Evolutionary conservation across 30 jellyfish, hydroid and myxozoan species (phyloP), one percentile per base, ranked within the genome.

Genomic region (Morbakka virulenta): DNA sequence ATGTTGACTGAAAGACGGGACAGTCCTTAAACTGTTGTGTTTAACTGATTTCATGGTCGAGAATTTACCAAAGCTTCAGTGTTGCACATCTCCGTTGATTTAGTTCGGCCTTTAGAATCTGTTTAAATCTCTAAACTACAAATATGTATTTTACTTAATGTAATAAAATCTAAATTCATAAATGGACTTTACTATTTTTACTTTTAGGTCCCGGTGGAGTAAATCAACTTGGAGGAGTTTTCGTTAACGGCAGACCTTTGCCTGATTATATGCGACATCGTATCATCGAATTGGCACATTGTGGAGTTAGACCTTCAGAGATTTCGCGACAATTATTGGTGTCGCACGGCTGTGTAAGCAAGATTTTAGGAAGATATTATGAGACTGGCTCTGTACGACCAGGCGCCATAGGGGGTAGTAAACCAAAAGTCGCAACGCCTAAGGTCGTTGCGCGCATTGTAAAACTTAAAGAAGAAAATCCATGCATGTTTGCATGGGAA

Each of bases 251-350:
- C 31, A 66, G 98, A 79, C 98, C 98, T 4, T 81, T 90, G 49
- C 98, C 98, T 74, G 98, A 90, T 83, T 90, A 90, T 77, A 90
- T 90, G 98, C 93, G 98, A 63, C 98, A 90, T 82, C 86, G 98
- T 26, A 90, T 90, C 62, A 90, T 90, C 83, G 98, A 90, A 62
- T 96, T 90, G 84, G 98, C 98, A 32, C 98, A 90, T 76, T 90
- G 98, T 65, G 98, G 98, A 1, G 98, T 90, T 30, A 85, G 98
- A 4, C 98, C 98, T 72, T 90, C 98, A 20, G 98, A 90, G 48
- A 90, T 90, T 20, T 90, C 98, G 51, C 81, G 98, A 34, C 98
- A 90, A 78, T 74, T 90, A 23, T 65, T 90, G 34, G 98, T 90
- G 27, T 90, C 98, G 50, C 98, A 90, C 94, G 98, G 98, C 53